Conservation (phyloP, 2,888 invertebrate species). For the Merodon equestris region DNA sequence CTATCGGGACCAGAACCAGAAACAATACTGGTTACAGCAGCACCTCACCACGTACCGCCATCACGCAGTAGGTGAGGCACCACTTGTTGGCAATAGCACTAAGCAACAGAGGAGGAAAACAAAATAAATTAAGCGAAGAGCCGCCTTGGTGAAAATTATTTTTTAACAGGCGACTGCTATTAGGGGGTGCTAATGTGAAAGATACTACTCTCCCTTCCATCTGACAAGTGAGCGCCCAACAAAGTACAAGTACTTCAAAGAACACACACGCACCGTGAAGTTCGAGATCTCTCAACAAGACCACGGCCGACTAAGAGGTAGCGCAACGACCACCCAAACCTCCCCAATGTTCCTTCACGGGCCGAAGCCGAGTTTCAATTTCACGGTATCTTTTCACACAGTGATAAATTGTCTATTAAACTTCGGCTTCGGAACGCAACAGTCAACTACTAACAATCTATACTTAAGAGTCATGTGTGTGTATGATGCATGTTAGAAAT, state of each 20-base stretch:
- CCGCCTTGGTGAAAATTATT: constrained; percentile 58
- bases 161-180: constrained; percentile 44
- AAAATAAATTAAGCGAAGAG: constrained; percentile 63
- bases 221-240: too few species aligned
- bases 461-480: too few species aligned
- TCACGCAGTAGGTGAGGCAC: too few species aligned
- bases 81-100: constrained; percentile 30
- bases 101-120: constrained; percentile 47
- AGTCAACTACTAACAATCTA: not conserved
- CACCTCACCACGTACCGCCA: too few species aligned
- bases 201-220: constrained; percentile 20
- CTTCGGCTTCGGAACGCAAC: constrained; percentile 46
- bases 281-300: too few species aligned
- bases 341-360: constrained; percentile 49
- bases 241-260: constrained; percentile 24
- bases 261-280: constrained; percentile 55
- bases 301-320: constrained; percentile 47
- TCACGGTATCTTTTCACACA: constrained; percentile 59
- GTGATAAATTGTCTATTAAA: constrained; percentile 68
- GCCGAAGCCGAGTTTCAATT: constrained; percentile 57
- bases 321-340: constrained; percentile 59
- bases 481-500: too few species aligned
- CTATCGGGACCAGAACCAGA: too few species aligned
- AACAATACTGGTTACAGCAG: too few species aligned
- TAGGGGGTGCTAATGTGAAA: constrained; percentile 63